Evolutionary conservation across 1,140 invertebrate species (phyloP).

Genomic region (Drosophila gunungcola): DNA sequence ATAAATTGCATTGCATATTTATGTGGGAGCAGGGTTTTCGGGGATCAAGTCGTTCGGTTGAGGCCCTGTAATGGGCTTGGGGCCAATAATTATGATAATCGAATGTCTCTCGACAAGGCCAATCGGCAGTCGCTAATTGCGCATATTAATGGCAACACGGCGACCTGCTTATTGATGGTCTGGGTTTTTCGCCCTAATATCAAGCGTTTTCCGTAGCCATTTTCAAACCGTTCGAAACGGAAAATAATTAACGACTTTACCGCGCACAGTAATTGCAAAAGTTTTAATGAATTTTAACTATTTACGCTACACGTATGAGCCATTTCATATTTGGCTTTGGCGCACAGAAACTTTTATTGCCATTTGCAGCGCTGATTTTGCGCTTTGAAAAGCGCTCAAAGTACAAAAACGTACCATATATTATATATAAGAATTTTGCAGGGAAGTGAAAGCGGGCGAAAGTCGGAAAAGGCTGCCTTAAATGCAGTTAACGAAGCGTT

Average conservation of each 20-base stretch:
- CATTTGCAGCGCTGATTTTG: conserved; percentile 62
- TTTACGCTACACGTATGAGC: conserved; percentile 57
- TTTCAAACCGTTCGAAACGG: conserved; percentile 12
- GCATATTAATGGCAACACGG: conserved; percentile 56
- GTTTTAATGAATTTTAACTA: conserved; percentile 75
- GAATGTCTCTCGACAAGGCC: conserved; percentile 60
- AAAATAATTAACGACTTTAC: conserved; percentile 66
- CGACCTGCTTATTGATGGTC: conserved; percentile 33
- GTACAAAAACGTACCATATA: conserved; percentile 12
- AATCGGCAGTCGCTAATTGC: conserved; percentile 65
- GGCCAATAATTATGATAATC: conserved; percentile 72
- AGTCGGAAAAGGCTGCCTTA: conserved; percentile 32
- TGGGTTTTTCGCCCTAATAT: conserved; percentile 36
- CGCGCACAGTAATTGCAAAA: conserved; percentile 60
- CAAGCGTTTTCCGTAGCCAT: conserved; percentile 4
- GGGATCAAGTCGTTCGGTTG: neutral
- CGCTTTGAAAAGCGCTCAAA: conserved; percentile 34
- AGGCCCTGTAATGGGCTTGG: conserved; percentile 42
- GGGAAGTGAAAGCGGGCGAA: neutral
- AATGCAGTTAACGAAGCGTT: conserved; percentile 71
- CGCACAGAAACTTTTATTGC: conserved; percentile 63
- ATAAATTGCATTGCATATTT: conserved; percentile 64
- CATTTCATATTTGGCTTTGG: conserved; percentile 63
- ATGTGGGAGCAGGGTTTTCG: conserved; percentile 23
- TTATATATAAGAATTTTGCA: conserved; percentile 16